Base-by-base conservation (phyloP, 2,113 vertebrate species). In the Athene cunicularia region DNA sequence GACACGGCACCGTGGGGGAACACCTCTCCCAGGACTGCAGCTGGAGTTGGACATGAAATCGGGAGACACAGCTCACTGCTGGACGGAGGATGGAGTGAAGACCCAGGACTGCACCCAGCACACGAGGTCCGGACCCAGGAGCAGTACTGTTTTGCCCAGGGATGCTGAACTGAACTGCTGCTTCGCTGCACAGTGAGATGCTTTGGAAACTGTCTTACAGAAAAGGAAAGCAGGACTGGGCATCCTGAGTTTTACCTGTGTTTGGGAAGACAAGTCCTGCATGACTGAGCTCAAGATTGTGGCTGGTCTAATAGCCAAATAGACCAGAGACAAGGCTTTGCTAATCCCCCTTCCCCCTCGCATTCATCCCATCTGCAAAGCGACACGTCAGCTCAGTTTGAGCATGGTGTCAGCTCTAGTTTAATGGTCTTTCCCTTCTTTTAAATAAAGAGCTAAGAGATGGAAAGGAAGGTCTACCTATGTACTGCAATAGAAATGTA, bases 1-100 rank as follows among this genome's bases (percentile, higher is more conserved):
- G 21, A 9, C 58, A 56, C 1, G 3, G 49, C 50, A 35, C 27
- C 55, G 26, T 41, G 3, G 3, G n/a, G 50, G 35, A 82, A 21
- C n/a, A 21, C 14, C 43, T 71, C 63, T 71, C 41, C 37, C 0
- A 1, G 33, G 23, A 12, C 28, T 17, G 26, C 39, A n/a, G 35
- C 0, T 76, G 60, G 47, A 71, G 39, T 45, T 59, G 53, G 47
- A 53, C 27, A 3, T 4, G 24, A 39, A 59, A 72, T 0, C 1
- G 0, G n/a, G 55, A 86, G 63, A 45, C 20, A 8, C 0, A 1
- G 63, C 30, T 63, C 41, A 28, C 0, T 30, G 77, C 22, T 41
- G 47, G 63, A 77, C 2, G 18, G 53, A 59, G 28, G 47, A 59
- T 1, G 20, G 71, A 5, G 33, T 3, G 16, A 18, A 71, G n/a